These are phyloP conservation scores for Achatina immaculata DNA, from an alignment of 1,140 invertebrate genomes.

Conservation along the genomic window DNA sequence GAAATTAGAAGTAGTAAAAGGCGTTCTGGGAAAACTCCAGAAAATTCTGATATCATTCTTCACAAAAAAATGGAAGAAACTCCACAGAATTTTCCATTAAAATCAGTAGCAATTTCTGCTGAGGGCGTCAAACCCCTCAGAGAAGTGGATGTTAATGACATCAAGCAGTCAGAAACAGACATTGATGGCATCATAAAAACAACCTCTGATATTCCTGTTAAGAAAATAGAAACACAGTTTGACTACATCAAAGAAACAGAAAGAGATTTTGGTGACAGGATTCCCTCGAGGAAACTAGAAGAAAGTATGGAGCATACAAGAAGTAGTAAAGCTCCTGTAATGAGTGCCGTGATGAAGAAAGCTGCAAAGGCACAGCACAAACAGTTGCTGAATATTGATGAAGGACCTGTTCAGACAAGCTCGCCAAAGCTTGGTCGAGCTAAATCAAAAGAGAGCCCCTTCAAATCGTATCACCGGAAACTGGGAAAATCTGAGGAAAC, in stretches of 20 bases:
- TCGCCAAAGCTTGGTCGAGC: conserved; percentile 41
- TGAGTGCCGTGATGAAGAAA: not conserved
- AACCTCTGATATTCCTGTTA: not conserved
- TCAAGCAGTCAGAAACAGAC: not conserved
- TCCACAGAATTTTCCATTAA: not conserved
- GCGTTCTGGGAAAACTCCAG: not conserved
- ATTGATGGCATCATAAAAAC: conserved; percentile 7
- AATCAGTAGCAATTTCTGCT: not conserved
- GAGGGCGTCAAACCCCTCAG: not conserved
- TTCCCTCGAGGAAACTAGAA: not conserved
- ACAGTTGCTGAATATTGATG: not conserved
- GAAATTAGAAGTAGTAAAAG: not conserved
- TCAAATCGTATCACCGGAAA: conserved; percentile 39
- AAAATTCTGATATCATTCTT: not conserved
- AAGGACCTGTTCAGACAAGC: conserved; percentile 43
- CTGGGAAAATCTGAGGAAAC: conserved; percentile 45
- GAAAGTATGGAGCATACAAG: not conserved
- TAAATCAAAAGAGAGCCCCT: conserved; percentile 35
- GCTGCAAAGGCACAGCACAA: not conserved
- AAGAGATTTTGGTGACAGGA: conserved; percentile 17
- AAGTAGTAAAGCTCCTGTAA: not conserved
- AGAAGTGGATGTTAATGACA: not conserved
- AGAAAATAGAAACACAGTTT: not conserved
- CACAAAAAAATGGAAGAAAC: not conserved
- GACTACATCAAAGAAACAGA: conserved; percentile 21